Base-by-base conservation (phyloP, 2,113 vertebrate genomes). In the Rhynchopsitta pachyrhyncha region DNA sequence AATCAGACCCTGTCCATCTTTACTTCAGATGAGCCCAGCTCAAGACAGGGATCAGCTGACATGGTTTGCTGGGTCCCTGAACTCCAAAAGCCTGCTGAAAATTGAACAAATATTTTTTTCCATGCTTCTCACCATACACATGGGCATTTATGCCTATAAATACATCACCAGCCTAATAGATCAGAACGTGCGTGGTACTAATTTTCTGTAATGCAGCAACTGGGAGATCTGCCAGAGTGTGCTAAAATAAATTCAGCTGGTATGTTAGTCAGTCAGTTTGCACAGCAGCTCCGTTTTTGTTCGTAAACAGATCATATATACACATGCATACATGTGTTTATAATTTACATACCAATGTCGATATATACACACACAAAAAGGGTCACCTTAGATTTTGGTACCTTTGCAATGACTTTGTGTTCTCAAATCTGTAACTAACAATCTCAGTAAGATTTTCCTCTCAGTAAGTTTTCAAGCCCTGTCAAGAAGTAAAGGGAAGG, bases 51-150 rank as follows among this genome's bases (percentile, higher is more conserved):
- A 93, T 95, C 35, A 60, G 33, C 81, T 86, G 88, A n/a, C 9
- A 0, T 81, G 92, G 64, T 95, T 97, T 95, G 17, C 50, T 67
- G 37, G 8, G 50, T 95, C 75, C 96, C 68, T 80, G 66, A 86
- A 60, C 71, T 70, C 88, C 93, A 95, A 97, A 91, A 68, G 71
- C 68, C 7, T 2, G 35, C 71, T 76, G 77, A 50, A 95, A 96
- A 96, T 41, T 31, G 80, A 94, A 46, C 60, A 91, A 82, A 66
- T 44, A 7, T 79, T 93, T 91, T 11, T 87, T 71, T 50, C 57
- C 35, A 41, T 50, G 39, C 90, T 76, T 93, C 59, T 88, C 83
- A 92, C 80, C 5, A 1, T 78, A 44, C 49, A 27, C 47, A 22
- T 66, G 53, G 81, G 55, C 64, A 46, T 97, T 84, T 95, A 60